Base-by-base conservation (phyloP, 2,113 vertebrate genomes). In the Guaruba guarouba region DNA sequence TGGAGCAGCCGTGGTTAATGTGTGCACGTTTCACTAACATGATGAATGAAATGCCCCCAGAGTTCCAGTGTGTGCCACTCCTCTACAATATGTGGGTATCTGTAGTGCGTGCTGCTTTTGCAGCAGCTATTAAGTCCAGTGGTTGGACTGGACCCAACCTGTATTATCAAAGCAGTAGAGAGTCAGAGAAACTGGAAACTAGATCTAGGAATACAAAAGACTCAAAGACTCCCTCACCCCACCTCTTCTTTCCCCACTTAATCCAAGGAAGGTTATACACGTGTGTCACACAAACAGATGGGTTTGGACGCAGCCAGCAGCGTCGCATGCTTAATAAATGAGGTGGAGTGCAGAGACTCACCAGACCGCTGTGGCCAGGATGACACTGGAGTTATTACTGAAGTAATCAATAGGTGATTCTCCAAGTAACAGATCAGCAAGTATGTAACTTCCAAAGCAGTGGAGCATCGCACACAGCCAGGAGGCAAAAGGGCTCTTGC, bases 381-480 rank as follows among this genome's bases (percentile, higher is more conserved):
- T 98, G 94, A 99, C 97, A 48, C 99, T 99, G 97, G 98, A 98
- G 97, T 99, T 99, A 98, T 99, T 98, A 96, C 99, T 99, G 98
- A 99, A 99, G 93, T 98, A 98, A 92, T 98, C 98, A 3, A 99
- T 44, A 31, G 99, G 98, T 44, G 99, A 98, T 95, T 98, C 98
- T 75, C 99, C 99, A 2, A 99, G 99, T 75, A 99, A 97, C 85
- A 99, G 95, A 94, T 99, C 99, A 25, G 99, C 99, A 33, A 99
- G 98, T 91, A 99, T 99, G 97, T 99, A 99, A 89, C 99, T 99
- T 46, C 99, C 99, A 11, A 99, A 99, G 97, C 99, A 99, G 96
- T 99, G 99, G 27, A 99, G 98, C 99, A 99, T 99, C 29, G 99
- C 99, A 3, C 99, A 99, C 28, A 99, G 98, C 99, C 99, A 99